A percentile compares a stretch with the other conserved stretches of the same genome.
Conservation (phyloP, 2,888 invertebrate genomes). For the Mesoligia furuncula region DNA sequence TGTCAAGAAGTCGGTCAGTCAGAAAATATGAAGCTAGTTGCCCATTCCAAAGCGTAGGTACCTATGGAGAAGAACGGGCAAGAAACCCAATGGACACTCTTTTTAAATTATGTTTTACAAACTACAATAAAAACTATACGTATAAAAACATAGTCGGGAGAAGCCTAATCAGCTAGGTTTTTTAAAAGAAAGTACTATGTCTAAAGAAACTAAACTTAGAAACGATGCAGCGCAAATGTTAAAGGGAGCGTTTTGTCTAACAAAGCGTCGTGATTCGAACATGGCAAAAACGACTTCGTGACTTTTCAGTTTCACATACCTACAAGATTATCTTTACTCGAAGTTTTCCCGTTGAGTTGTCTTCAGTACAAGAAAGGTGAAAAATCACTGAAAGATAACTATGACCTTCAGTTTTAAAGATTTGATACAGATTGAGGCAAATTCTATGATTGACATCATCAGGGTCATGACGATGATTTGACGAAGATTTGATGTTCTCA, state of each 20-base stretch:
- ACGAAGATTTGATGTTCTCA: conserved; percentile 1
- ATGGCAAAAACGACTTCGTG: neutral
- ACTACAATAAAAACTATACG: too few relatives aligned
- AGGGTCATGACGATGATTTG: neutral
- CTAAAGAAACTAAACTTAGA: neutral
- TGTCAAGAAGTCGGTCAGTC: too few relatives aligned
- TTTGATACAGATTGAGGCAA: conserved; percentile 14
- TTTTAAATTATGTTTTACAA: too few relatives aligned
- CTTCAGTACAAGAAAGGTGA: neutral
- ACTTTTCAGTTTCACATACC: neutral
- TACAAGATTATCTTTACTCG: neutral
- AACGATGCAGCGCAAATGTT: neutral
- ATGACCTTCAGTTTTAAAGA: neutral
- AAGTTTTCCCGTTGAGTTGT: neutral
- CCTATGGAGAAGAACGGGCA: too few relatives aligned
- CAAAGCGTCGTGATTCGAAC: neutral
- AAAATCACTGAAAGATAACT: neutral
- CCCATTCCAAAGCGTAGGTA: too few relatives aligned
- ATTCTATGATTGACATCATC: conserved; percentile 11
- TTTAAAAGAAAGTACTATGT: neutral
- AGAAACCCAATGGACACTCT: too few relatives aligned
- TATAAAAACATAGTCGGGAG: neutral
- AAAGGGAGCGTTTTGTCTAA: neutral
- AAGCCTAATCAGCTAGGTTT: neutral
- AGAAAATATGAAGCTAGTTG: too few relatives aligned